Percentiles rank a stretch among this genome's conserved stretches.
Evolutionary conservation across 2,797 vertebrate genomes (phyloP).

Genomic region (Telmatherina bonti): DNA sequence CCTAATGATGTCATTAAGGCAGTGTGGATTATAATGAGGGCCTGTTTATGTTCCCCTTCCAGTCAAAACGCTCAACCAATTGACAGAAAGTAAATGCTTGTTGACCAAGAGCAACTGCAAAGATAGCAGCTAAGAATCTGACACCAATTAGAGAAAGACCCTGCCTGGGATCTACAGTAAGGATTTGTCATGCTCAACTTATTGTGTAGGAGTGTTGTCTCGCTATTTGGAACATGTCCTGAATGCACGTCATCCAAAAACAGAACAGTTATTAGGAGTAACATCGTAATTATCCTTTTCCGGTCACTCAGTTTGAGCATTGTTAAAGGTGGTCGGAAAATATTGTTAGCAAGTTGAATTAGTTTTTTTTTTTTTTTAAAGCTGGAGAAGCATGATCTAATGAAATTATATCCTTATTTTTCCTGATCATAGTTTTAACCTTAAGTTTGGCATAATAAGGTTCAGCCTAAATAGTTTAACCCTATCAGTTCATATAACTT

Average conservation of each 20-base stretch:
- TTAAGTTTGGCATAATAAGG: background rate
- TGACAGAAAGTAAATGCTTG: background rate
- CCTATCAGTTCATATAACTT: background rate
- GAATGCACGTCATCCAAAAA: background rate
- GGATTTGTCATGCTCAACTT: background rate
- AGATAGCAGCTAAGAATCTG: background rate
- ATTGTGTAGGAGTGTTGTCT: background rate
- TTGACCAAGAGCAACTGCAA: constrained; percentile 9
- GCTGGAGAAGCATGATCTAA: background rate
- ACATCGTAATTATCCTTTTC: background rate
- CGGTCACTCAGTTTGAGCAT: background rate
- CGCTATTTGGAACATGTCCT: background rate
- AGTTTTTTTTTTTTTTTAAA: background rate
- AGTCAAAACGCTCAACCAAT: background rate
- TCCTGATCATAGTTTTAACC: no score
- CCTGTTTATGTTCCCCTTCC: background rate
- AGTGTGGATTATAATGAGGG: constrained; percentile 23
- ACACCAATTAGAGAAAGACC: constrained; percentile 3
- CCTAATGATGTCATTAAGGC: constrained; percentile 25
- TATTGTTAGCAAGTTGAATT: background rate
- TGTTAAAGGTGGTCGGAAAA: background rate
- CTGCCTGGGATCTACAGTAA: background rate
- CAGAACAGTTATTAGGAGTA: background rate
- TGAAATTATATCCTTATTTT: no score
- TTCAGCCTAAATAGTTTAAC: background rate